Evolutionary conservation across 2,888 invertebrate species (phyloP).

Genomic region (Cephalotes varians): DNA sequence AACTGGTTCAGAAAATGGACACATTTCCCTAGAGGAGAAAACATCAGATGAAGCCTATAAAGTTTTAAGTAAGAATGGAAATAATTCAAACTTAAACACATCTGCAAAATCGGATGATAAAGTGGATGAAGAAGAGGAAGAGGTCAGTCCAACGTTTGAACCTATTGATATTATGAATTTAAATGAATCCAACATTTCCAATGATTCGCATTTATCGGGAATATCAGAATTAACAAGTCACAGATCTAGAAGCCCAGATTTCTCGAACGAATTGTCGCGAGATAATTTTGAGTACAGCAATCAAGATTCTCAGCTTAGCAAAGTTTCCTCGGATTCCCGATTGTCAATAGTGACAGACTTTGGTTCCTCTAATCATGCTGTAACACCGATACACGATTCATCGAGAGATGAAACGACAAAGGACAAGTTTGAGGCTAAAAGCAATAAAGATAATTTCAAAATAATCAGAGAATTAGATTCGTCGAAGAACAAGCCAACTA

Average conservation of each 20-base stretch:
- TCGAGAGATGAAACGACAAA: constrained; percentile 80
- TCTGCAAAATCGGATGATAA: constrained; percentile 85
- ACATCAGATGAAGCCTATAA: constrained; percentile 59
- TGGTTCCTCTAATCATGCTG: constrained; percentile 85
- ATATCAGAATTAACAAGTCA: constrained; percentile 87
- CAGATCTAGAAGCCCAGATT: constrained; percentile 85
- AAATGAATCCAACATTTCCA: constrained; percentile 87
- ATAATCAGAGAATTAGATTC: constrained; percentile 78
- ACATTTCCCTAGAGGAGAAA: constrained; percentile 86
- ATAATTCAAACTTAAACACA: constrained; percentile 68
- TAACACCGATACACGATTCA: constrained; percentile 77
- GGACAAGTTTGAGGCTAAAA: constrained; percentile 85
- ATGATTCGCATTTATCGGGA: constrained; percentile 88
- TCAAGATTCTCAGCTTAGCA: constrained; percentile 89
- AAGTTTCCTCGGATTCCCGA: constrained; percentile 88
- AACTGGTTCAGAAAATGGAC: constrained; percentile 84
- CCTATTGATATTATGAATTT: constrained; percentile 87
- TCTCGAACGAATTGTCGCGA: constrained; percentile 83
- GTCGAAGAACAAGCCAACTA: constrained; percentile 73
- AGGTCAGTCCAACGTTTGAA: constrained; percentile 90
- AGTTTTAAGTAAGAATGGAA: constrained; percentile 63
- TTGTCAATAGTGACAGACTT: constrained; percentile 87
- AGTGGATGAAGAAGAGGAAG: constrained; percentile 87
- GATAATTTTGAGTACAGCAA: constrained; percentile 84
- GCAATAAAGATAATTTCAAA: constrained; percentile 80